Base-by-base conservation (phyloP, 2,888 invertebrate species). In the Eupithecia subumbrata region DNA sequence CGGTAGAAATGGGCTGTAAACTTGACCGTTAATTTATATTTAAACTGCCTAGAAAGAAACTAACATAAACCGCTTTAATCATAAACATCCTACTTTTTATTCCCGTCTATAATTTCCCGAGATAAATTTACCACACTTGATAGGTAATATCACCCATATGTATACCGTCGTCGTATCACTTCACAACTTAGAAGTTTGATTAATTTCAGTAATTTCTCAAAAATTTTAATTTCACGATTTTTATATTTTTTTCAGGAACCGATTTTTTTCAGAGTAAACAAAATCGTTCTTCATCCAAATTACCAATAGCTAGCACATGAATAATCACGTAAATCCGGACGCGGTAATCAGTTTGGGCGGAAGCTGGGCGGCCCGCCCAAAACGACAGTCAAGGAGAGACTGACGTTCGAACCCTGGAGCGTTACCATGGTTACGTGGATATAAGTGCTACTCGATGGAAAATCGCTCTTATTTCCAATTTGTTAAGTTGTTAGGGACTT, bases 321-420 rank as follows among this genome's bases (percentile, higher is more conserved):
- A 60, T 25, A 60, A 60, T 60, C 60, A 5, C 60, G 60, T 60
- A 60, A 25, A 25, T 56, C 52, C 52, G 52, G 12, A 25, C 60
- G 22, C 60, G 60, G 69, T 71, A 71, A 14, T 72, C 71, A 70
- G 75, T 76, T 77, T 75, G 86, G 84, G 77, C 78, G 69, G 76
- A 67, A 69, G 72, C 75, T 82, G 85, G 86, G 89, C 90, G 88
- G 85, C 84, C 85, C 88, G 90, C 89, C 87, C 84, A 81, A n/a
- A 80, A 74, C 88, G 86, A 82, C 75, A 80, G 87, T 83, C 85
- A 82, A 82, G 83, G 83, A 82, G 78, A 80, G 70, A 90, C 90
- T 90, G 89, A 25, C 25, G 60, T 60, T 71, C 67, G 80, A 68
- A 22, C 80, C 83, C 76, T 56, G 79, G 75, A 45, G 72, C 34